Base-by-base conservation (phyloP, 2,888 invertebrate species). In the Sinodicranocentrus sp. region DNA sequence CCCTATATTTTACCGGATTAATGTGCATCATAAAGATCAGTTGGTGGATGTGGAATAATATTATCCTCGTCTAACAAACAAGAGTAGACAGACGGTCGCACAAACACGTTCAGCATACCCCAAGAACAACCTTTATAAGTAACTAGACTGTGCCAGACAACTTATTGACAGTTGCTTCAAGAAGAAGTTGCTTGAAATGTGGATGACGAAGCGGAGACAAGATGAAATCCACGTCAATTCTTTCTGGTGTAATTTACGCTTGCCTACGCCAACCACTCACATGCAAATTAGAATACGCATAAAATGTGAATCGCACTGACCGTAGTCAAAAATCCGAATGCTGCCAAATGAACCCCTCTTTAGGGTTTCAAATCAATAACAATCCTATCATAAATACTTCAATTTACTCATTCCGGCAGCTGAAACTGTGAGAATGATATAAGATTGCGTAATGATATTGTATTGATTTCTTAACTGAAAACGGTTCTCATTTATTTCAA, bases 1-100 rank as follows among this genome's bases (percentile, higher is more conserved):
- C 26, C 25, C 26, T 48, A n/a, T 10, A 39, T 19, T 61, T 61
- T 48, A 72, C 59, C 57, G 59, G 43, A 72, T 72, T 72, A 72
- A 72, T 73, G 48, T 73, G 44, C 23, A 43, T 13, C 33, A 43
- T 26, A 52, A 28, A 54, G 26, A 17, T 70, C 68, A 68, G 10
- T n/a, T n/a, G 19, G 23, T 70, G 70, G 26, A 63, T 63, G 48
- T n/a, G n/a, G n/a, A n/a, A n/a, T n/a, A n/a, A n/a, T n/a, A n/a
- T n/a, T n/a, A n/a, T n/a, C n/a, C n/a, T n/a, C n/a, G n/a, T 3
- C 33, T 33, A n/a, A n/a, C n/a, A n/a, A 26, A n/a, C 23, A 61
- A 13, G 6, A 52, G 15, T 1, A n/a, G n/a, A n/a, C n/a, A n/a
- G n/a, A n/a, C n/a, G n/a, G n/a, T n/a, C n/a, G n/a, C n/a, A n/a